Conservation (phyloP, 2,113 vertebrate species). For the Hydropotes inermis region DNA sequence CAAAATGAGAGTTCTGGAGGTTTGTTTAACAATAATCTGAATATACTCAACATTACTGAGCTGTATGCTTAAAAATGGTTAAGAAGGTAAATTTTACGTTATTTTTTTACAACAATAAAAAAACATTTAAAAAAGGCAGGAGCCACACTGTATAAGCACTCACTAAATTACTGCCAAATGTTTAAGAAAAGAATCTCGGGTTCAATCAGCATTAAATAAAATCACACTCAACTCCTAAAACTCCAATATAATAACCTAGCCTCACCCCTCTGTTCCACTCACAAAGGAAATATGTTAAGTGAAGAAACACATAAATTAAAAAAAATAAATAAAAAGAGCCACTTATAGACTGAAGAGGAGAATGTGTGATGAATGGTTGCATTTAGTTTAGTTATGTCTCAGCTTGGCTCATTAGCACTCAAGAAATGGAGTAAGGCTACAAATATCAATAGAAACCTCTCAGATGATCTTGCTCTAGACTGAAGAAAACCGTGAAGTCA, state of each 20-base stretch:
- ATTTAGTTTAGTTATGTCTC: background rate
- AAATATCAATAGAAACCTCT: background rate
- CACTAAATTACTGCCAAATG: background rate
- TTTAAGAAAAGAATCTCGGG: background rate
- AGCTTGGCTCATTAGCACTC: background rate
- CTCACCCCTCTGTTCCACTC: background rate
- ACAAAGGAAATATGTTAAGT: background rate
- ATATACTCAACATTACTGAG: background rate
- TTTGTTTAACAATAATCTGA: background rate
- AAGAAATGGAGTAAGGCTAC: background rate
- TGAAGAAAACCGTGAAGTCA: background rate
- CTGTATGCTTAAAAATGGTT: background rate
- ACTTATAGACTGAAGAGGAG: background rate
- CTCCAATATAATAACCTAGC: background rate
- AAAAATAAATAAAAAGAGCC: background rate
- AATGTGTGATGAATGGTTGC: background rate
- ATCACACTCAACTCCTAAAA: background rate
- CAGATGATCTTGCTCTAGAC: background rate
- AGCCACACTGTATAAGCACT: background rate
- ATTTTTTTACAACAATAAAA: background rate
- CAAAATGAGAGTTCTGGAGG: background rate
- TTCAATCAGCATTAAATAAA: background rate
- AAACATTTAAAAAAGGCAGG: background rate
- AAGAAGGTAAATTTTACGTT: background rate
- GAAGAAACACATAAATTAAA: background rate